These are phyloP conservation scores for Muscina levida DNA, from an alignment of 2,888 invertebrate genomes.

Conservation along the genomic window DNA sequence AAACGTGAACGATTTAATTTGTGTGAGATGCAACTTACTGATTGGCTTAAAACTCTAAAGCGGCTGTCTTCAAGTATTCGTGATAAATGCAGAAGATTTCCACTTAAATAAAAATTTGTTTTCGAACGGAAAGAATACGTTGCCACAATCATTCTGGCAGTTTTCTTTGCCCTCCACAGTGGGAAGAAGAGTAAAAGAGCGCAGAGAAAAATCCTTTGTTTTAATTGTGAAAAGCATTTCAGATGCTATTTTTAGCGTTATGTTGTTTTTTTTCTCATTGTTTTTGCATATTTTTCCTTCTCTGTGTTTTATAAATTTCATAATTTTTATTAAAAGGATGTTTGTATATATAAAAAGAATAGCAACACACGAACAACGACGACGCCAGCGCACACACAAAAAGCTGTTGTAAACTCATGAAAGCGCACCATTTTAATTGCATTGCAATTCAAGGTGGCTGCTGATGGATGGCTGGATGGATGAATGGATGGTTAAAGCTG, in stretches of 20 bases:
- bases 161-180: slow-evolving; percentile 20
- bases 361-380: slow-evolving; percentile 8
- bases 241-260: slow-evolving; percentile 20
- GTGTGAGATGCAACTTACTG: slow-evolving; percentile 19
- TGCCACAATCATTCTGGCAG: slow-evolving; percentile 32
- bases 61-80: background rate
- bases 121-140: slow-evolving; percentile 14
- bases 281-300: background rate
- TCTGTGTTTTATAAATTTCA: slow-evolving; percentile 15
- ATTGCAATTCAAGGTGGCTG: slow-evolving; percentile 65
- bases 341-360: slow-evolving; percentile 1
- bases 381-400: slow-evolving; percentile 9
- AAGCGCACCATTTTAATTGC: slow-evolving; percentile 71
- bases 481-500: background rate
- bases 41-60: slow-evolving; percentile 23
- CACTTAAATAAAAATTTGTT: slow-evolving; percentile 2
- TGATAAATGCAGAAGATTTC: slow-evolving; percentile 1
- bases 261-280: background rate
- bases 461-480: slow-evolving; percentile 17
- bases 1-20: slow-evolving; percentile 30
- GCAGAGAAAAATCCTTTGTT: slow-evolving; percentile 18
- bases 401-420: slow-evolving; percentile 64
- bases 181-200: background rate
- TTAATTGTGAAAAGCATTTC: slow-evolving; percentile 40
- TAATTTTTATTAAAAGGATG: slow-evolving; percentile 45